Evolutionary conservation across 2,797 vertebrate genomes (phyloP).

Genomic region (Eurystomus glaucurus): DNA sequence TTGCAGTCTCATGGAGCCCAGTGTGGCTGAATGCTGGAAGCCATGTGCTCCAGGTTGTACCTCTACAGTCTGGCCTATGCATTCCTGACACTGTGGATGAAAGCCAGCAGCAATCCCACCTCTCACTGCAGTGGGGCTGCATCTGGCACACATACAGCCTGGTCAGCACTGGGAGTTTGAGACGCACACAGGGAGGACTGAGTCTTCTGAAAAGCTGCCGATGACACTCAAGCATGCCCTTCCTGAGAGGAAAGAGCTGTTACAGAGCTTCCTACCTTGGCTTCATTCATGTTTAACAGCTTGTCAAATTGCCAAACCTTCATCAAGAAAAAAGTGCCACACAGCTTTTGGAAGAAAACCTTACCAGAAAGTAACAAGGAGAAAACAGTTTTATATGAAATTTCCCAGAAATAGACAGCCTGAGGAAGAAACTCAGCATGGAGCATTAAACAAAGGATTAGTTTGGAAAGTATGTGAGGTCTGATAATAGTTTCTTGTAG

Average conservation of each 20-base stretch:
- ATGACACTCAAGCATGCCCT: fast-evolving
- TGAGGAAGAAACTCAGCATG: not conserved
- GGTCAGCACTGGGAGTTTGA: not conserved
- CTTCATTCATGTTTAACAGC: fast-evolving
- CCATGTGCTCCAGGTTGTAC: fast-evolving
- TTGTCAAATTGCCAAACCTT: not conserved
- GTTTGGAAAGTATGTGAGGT: not conserved
- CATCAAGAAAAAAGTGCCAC: not conserved
- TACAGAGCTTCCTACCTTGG: not conserved
- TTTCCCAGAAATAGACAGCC: not conserved
- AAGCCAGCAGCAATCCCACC: not conserved
- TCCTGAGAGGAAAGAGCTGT: not conserved
- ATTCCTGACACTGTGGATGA: fast-evolving
- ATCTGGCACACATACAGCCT: not conserved
- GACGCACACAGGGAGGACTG: fast-evolving
- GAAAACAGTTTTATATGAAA: not conserved
- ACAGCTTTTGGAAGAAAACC: not conserved
- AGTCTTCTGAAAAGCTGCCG: not conserved
- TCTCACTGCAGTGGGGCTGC: not conserved
- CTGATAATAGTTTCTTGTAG: not conserved
- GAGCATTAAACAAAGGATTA: not conserved
- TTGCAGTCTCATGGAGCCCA: not conserved
- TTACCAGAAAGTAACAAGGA: not conserved
- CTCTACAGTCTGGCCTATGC: fast-evolving
- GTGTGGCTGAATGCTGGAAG: fast-evolving